These are phyloP conservation scores for Edolisoma coerulescens DNA, from an alignment of 2,113 vertebrate species.

Conservation along the genomic window DNA sequence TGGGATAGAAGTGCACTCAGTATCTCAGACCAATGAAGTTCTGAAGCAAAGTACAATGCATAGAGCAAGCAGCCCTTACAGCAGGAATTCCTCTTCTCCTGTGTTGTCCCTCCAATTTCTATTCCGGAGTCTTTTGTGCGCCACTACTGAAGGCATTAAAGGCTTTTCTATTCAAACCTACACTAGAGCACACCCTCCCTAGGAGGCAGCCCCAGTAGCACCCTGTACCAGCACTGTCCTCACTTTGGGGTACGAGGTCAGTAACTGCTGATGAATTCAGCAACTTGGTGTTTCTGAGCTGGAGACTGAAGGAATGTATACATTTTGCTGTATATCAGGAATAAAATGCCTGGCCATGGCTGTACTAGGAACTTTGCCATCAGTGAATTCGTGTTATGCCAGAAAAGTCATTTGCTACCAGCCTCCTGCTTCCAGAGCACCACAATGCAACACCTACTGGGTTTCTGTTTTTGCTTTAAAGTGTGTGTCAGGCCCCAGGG, in stretches of 20 bases:
- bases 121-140: not conserved
- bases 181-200: not conserved
- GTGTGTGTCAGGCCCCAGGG: not conserved
- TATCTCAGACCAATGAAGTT: not conserved
- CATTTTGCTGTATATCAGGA: not conserved
- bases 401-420: not conserved
- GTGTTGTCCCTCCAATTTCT: not conserved
- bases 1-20: not conserved
- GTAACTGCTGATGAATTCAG: not conserved
- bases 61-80: not conserved
- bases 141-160: not conserved
- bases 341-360: not conserved
- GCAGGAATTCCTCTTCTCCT: not conserved
- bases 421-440: not conserved
- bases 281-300: not conserved
- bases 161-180: not conserved
- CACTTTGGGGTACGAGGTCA: not conserved
- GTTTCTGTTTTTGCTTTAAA: not conserved
- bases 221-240: not conserved
- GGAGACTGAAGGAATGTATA: not conserved
- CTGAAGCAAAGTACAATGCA: not conserved
- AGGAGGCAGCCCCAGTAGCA: not conserved
- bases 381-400: not conserved
- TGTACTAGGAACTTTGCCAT: not conserved
- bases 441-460: not conserved